phyloP scores from a whole-genome alignment of 2,888 invertebrate genomes.

The Bruchidius siliquastri region DNA sequence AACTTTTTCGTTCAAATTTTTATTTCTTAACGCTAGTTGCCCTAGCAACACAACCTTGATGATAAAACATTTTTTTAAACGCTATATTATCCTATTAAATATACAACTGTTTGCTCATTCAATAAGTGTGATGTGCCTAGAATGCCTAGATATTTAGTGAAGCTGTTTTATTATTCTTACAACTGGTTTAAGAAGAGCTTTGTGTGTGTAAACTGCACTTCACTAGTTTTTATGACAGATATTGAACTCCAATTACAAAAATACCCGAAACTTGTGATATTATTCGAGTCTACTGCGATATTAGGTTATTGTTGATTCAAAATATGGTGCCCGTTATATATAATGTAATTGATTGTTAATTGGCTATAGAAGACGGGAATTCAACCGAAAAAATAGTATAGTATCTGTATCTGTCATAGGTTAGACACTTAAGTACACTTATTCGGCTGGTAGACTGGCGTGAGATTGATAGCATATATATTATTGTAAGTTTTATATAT shows the following conservation, averaged over 20 bases:
- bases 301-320: background rate
- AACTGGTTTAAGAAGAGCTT: background rate
- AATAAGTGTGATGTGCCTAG: background rate
- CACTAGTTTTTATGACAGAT: background rate
- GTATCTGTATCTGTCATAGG: background rate
- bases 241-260: background rate
- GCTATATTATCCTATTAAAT: background rate
- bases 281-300: too few species aligned
- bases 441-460: background rate
- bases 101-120: background rate
- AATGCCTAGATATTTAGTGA: background rate
- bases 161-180: background rate
- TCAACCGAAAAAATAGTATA: background rate
- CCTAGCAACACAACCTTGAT: background rate
- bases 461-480: too few species aligned
- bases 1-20: too few species aligned
- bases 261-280: background rate
- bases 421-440: background rate
- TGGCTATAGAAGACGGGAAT: background rate
- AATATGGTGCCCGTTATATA: background rate
- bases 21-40: too few species aligned
- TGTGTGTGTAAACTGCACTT: background rate
- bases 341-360: background rate
- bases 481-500: too few species aligned
- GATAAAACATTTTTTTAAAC: background rate